Percentiles rank a stretch among this genome's conserved stretches.
Conservation (phyloP, 1,140 invertebrate species). For the Ctenoplectra terminalis region DNA sequence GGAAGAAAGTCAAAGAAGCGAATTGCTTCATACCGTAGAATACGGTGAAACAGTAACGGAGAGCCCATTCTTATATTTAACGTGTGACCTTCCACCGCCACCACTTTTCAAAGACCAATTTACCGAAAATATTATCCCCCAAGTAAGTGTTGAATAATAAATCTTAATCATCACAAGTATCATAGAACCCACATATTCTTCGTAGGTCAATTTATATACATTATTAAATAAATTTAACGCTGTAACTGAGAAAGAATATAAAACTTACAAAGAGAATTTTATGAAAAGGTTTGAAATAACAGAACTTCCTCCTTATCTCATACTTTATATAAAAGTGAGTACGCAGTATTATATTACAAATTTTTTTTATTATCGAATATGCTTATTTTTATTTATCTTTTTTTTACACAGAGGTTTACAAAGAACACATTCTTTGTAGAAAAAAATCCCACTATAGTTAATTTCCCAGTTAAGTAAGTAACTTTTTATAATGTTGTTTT, state of each 20-base stretch:
- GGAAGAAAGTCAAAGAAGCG: slow-evolving; percentile 93
- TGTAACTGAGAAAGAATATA: slow-evolving; percentile 97
- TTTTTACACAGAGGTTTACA: slow-evolving; percentile 91
- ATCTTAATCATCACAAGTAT: not conserved
- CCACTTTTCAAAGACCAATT: slow-evolving; percentile 99
- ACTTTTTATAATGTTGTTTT: slow-evolving; percentile 4
- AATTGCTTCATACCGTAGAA: slow-evolving; percentile 91
- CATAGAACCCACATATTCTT: slow-evolving; percentile 54
- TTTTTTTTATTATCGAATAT: not conserved
- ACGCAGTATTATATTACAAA: not conserved
- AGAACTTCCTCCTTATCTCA: slow-evolving; percentile 97
- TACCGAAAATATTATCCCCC: slow-evolving; percentile 99
- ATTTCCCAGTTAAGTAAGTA: slow-evolving; percentile 98
- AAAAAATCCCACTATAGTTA: slow-evolving; percentile 99
- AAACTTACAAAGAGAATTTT: slow-evolving; percentile 99
- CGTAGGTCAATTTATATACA: slow-evolving; percentile 95
- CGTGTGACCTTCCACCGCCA: slow-evolving; percentile 97
- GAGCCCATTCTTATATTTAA: slow-evolving; percentile 97
- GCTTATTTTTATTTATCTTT: slow-evolving; percentile 27
- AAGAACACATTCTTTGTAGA: slow-evolving; percentile 99
- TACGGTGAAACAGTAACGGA: slow-evolving; percentile 94
- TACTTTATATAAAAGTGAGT: slow-evolving; percentile 95
- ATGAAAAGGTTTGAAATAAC: slow-evolving; percentile 98
- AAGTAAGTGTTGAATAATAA: slow-evolving; percentile 84
- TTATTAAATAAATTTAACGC: slow-evolving; percentile 98